Evolutionary conservation across 2,797 vertebrate species (phyloP), one percentile per base, ranked within the genome.

Genomic region (Neopelma chrysocephalum): DNA sequence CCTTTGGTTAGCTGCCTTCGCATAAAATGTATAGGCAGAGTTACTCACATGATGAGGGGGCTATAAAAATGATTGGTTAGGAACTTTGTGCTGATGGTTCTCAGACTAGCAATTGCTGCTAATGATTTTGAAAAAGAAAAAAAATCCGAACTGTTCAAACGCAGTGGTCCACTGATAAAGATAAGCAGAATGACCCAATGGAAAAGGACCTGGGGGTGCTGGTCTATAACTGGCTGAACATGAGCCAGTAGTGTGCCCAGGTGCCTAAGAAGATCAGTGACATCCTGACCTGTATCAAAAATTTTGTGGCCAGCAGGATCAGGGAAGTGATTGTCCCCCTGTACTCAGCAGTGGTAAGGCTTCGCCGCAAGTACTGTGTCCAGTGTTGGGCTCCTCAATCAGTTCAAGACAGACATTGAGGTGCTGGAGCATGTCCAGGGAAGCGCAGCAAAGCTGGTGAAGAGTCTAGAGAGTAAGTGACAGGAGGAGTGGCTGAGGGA

Each of bases 41-140:
- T 36, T 57, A 51, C 15, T 65, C n/a, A 18, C 0, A 2, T 43
- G 15, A 58, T 4, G 1, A 62, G 75, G 12, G 9, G 12, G 3
- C 25, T 89, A 40, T 60, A 2, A 17, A 43, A 50, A 31, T 34
- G 15, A 9, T 43, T n/a, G 9, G 51, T 51, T 12, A 56, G 10
- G 66, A 82, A 38, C 3, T 4, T 31, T 54, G n/a, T 42, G 36
- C 20, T 76, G 19, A n/a, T 81, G 11, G 16, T 65, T 76, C 40
- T 17, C 27, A 48, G 40, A 64, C 6, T 29, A 76, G 17, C 4
- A 10, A 73, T 42, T 70, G 27, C 12, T 79, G 40, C 23, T 82
- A 51, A 11, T 0, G 1, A 13, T 69, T 88, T 80, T 57, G 6
- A 16, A 51, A 65, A 65, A n/a, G 15, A 9, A 38, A 27, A 17